phyloP scores from a whole-genome alignment of 2,888 invertebrate genomes.

The Eutolmus rufibarbis region DNA sequence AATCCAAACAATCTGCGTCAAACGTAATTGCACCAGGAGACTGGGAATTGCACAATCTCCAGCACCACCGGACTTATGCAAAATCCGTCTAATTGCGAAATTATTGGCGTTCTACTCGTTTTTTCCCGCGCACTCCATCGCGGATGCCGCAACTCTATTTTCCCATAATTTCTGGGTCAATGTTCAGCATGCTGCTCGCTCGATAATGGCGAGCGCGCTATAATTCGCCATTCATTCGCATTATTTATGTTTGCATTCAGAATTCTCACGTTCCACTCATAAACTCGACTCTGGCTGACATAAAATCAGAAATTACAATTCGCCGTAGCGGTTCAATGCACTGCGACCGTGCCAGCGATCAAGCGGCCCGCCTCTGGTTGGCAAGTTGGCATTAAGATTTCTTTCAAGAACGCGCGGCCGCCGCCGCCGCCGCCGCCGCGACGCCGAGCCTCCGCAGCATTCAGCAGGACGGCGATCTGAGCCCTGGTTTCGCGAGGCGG shows the following conservation, averaged over 20 bases:
- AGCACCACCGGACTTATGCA: neutral
- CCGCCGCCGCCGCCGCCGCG: no score
- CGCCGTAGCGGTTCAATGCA: constrained; percentile 9
- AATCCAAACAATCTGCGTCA: neutral
- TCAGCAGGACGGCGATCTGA: neutral
- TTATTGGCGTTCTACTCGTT: neutral
- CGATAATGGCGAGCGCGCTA: constrained; percentile 3
- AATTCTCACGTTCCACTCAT: constrained; percentile 18
- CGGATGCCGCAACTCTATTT: constrained; percentile 4
- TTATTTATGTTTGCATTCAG: constrained; percentile 31
- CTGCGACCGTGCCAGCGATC: neutral
- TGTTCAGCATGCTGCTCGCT: neutral
- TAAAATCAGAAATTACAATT: constrained; percentile 16
- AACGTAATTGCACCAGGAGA: neutral
- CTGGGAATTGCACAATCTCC: neutral
- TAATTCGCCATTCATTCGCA: constrained; percentile 1
- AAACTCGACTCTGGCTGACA: neutral
- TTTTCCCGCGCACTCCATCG: neutral
- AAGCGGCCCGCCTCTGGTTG: neutral
- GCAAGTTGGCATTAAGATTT: neutral
- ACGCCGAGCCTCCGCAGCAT: no score
- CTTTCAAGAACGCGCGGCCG: neutral
- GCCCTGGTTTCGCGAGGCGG: neutral
- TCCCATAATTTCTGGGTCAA: constrained; percentile 26
- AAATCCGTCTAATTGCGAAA: neutral